Evolutionary conservation across 2,113 vertebrate genomes (phyloP).

Genomic region (Oreochromis niloticus): DNA sequence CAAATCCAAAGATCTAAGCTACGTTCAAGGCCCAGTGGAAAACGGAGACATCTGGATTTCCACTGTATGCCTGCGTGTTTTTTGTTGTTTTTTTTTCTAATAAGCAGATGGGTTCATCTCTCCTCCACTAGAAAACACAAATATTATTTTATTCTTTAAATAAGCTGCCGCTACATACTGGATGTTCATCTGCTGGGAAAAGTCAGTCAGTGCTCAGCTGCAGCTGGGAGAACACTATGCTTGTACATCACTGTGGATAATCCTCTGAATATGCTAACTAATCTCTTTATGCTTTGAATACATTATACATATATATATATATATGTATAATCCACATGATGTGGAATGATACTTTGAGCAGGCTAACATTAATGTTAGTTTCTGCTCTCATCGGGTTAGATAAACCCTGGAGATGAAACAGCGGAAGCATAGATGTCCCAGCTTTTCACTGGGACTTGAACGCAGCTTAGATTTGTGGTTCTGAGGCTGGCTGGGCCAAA

Average conservation of each 20-base stretch:
- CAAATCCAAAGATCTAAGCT: background rate
- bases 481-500: background rate
- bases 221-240: too few relatives aligned
- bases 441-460: background rate
- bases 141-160: background rate
- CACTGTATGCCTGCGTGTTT: background rate
- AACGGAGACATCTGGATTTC: background rate
- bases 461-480: background rate
- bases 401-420: background rate
- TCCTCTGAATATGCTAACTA: too few relatives aligned
- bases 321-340: too few relatives aligned
- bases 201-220: background rate
- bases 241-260: too few relatives aligned
- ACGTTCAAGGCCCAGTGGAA: background rate
- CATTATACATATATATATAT: too few relatives aligned
- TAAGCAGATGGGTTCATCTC: background rate
- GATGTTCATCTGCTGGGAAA: background rate
- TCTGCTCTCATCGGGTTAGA: background rate
- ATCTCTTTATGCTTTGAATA: too few relatives aligned
- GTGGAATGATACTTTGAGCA: too few relatives aligned
- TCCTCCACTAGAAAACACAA: background rate
- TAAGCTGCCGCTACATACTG: background rate
- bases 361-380: background rate
- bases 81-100: background rate
- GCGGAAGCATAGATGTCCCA: background rate